Base-by-base conservation (phyloP, 1,140 invertebrate genomes). In the Lordiphosa mommai region DNA sequence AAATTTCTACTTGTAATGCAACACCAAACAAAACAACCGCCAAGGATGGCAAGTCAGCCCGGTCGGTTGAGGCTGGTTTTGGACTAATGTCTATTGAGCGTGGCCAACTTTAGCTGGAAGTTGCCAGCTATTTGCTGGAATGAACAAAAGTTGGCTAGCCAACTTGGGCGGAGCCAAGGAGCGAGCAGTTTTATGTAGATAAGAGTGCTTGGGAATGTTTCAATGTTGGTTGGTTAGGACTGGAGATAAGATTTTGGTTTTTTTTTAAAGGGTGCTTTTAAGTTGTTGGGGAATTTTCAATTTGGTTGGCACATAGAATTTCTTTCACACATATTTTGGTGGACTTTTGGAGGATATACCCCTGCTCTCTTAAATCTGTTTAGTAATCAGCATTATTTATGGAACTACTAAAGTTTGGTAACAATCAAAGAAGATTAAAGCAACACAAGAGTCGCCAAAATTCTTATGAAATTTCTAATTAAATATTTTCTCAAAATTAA, bases 1-100 rank as follows among this genome's bases (percentile, higher is more conserved):
- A 71, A 64, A 72, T 77, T 72, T 82, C 40, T 51, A 72, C 72
- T 69, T 76, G 72, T 72, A 82, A 76, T 84, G 71, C 77, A 72
- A 84, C 76, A 72, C 71, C 52, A 55, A 48, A 20, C 30, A 14
- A 32, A 33, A 32, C 40, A 58, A 61, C 33, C 12, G 32, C 46
- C 16, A 36, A 36, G 46, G 46, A 48, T 36, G 46, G 46, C n/a
- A 23, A 43, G 20, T 43, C 20, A 43, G 32, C 46, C 17, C 14
- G 30, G 46, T 13, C n/a, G 10, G n/a, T 4, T 20, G 33, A 13
- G 32, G 48, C 57, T 55, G 60, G 61, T 66, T 57, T 53, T 33
- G 32, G 37, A 38, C 63, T 66, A 66, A 66, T 66, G 63, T 66
- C 63, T 66, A 66, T 50, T 58, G 37, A 63, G 63, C 61, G 57